These are phyloP conservation scores for Epiblema foenella DNA, from an alignment of 2,888 invertebrate species.

Conservation along the genomic window DNA sequence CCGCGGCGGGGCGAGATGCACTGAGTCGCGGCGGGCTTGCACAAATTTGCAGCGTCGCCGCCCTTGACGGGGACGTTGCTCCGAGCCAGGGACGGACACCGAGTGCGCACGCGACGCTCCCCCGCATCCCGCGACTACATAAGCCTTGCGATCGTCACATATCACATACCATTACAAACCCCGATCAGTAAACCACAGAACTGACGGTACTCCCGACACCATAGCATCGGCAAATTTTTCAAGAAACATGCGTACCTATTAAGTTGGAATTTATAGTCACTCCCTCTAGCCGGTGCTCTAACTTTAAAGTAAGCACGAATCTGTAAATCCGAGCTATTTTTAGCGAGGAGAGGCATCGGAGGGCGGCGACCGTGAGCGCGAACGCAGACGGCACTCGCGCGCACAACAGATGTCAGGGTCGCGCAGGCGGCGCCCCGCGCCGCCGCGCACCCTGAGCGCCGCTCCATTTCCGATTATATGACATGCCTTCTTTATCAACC, in stretches of 20 bases:
- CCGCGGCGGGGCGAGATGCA: constrained; percentile 84
- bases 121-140: constrained; percentile 66
- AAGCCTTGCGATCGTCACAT: constrained; percentile 48
- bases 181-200: constrained; percentile 46
- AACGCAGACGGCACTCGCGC: constrained; percentile 60
- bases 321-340: constrained; percentile 70
- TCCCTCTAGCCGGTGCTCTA: constrained; percentile 24
- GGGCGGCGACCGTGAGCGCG: constrained; percentile 75
- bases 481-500: constrained; percentile 31
- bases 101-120: constrained; percentile 82
- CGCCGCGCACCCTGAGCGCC: constrained; percentile 45
- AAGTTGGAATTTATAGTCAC: constrained; percentile 14
- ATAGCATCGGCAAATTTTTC: constrained; percentile 26
- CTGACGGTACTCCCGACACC: constrained; percentile 41
- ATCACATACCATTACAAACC: constrained; percentile 53
- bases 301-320: constrained; percentile 57
- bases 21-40: constrained; percentile 82
- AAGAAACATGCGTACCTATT: constrained; percentile 13
- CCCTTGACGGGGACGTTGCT: constrained; percentile 85
- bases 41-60: constrained; percentile 84
- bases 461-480: constrained; percentile 49
- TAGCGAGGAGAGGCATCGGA: constrained; percentile 70
- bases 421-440: constrained; percentile 55
- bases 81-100: constrained; percentile 82
- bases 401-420: constrained; percentile 71